Evolutionary conservation across 2,888 invertebrate species (phyloP).

Genomic region (Gari tellinella): DNA sequence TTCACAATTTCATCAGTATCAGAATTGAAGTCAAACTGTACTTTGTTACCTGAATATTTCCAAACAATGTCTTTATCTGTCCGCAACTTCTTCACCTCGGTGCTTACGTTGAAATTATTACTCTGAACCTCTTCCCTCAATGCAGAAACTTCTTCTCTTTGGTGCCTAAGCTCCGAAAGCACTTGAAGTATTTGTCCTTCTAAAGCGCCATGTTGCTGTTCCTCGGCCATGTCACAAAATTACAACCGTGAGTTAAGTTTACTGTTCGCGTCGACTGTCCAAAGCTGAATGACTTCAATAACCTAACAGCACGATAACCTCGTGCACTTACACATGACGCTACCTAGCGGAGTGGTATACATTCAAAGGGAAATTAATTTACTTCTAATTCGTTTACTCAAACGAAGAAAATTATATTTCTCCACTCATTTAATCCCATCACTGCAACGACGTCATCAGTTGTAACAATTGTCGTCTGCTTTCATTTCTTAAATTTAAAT

Average conservation of each 20-base stretch:
- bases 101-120: background rate
- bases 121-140: slow-evolving; percentile 13
- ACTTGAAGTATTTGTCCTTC: background rate
- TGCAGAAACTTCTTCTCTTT: too few species aligned
- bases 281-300: slow-evolving; percentile 7
- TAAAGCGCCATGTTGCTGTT: background rate
- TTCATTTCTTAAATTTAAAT: too few species aligned
- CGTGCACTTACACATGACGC: background rate
- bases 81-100: slow-evolving; percentile 32
- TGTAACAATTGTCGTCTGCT: too few species aligned
- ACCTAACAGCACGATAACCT: slow-evolving; percentile 1
- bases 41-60: slow-evolving; percentile 36
- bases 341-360: background rate
- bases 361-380: slow-evolving; percentile 13
- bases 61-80: slow-evolving; percentile 30
- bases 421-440: too few species aligned
- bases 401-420: slow-evolving; percentile 16
- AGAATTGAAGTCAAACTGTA: slow-evolving; percentile 38
- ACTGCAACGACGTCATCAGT: too few species aligned
- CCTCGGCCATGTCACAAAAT: background rate
- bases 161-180: background rate
- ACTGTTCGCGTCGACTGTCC: background rate
- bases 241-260: background rate
- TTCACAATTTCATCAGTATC: slow-evolving; percentile 17
- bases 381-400: slow-evolving; percentile 16